Evolutionary conservation across 2,888 invertebrate genomes (phyloP), one percentile per base, ranked within the genome.

Genomic region (Sylvicola fuscatus): DNA sequence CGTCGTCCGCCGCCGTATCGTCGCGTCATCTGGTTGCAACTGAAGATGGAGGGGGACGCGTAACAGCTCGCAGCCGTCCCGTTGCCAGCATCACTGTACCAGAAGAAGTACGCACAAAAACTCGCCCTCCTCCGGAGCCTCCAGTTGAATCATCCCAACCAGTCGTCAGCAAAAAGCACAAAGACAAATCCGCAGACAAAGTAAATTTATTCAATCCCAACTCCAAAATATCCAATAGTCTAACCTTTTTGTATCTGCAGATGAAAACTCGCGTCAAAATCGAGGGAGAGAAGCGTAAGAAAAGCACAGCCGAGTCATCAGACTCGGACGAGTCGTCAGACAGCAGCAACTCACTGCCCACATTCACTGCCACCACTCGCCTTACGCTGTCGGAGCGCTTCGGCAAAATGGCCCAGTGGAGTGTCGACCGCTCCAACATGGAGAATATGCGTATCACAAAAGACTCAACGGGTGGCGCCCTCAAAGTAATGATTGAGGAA

Each of bases 391-490:
- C 84, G 0, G 86, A 87, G 57, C 67, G 81, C 14, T 87, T 87
- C 58, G 86, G 86, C 42, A 86, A 86, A 64, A 83, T 87, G 73
- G 86, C 86, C 14, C 86, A 86, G 50, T 84, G 84, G 82, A 81
- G 81, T 40, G 77, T 80, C 3, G 84, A 84, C 55, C 66, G 86
- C 10, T 69, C 68, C 12, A 78, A 83, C 35, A 75, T 84, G 51
- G 82, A 82, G 56, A 82, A 83, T 50, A 83, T 83, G 78, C 66
- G 79, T 38, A 84, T 83, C 44, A 82, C 86, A 38, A 75, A 83
- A 41, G 79, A 79, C 39, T 73, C 74, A 41, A 60, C 72, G 32
- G 72, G 71, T 33, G 73, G 73, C 32, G 74, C 74, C 34, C 66
- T 81, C 43, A 80, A 80, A 55, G 82, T 82, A 29, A 70, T 76